phyloP scores from a whole-genome alignment of 2,888 invertebrate genomes.

The Schrankia costaestrigalis region DNA sequence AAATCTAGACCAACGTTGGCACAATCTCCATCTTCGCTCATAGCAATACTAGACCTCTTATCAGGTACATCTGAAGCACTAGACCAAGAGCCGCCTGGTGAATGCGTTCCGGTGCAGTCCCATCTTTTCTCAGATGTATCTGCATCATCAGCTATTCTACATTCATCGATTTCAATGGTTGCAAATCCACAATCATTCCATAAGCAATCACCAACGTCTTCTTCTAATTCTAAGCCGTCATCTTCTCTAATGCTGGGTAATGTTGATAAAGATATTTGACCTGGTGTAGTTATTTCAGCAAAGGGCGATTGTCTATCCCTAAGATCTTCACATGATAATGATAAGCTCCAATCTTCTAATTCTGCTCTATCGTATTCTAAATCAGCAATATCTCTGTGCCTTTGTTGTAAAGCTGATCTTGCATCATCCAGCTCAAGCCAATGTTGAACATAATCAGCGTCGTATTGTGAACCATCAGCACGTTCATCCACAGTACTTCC shows the following conservation, averaged over 20 bases:
- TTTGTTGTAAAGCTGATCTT: constrained; percentile 84
- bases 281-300: constrained; percentile 80
- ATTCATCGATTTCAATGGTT: constrained; percentile 84
- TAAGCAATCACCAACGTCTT: constrained; percentile 86
- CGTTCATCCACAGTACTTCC: constrained; percentile 81
- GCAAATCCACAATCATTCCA: constrained; percentile 89
- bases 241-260: constrained; percentile 88
- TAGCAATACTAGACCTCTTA: constrained; percentile 85
- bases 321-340: constrained; percentile 86
- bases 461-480: constrained; percentile 82
- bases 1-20: constrained; percentile 87
- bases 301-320: constrained; percentile 77
- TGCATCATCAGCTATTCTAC: constrained; percentile 75
- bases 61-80: constrained; percentile 82
- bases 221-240: constrained; percentile 86
- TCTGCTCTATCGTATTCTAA: constrained; percentile 88
- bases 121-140: constrained; percentile 81
- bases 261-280: constrained; percentile 83
- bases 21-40: constrained; percentile 86
- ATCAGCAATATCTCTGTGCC: constrained; percentile 85
- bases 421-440: constrained; percentile 88
- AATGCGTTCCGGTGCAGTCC: constrained; percentile 82
- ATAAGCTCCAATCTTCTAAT: constrained; percentile 89
- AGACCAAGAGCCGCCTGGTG: constrained; percentile 83
- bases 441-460: constrained; percentile 87